Evolutionary conservation across 37 sponge, comb jelly and placozoan genomes (phyloP), one percentile per base, ranked within the genome.

Genomic region (Dysidea cf. avara): DNA sequence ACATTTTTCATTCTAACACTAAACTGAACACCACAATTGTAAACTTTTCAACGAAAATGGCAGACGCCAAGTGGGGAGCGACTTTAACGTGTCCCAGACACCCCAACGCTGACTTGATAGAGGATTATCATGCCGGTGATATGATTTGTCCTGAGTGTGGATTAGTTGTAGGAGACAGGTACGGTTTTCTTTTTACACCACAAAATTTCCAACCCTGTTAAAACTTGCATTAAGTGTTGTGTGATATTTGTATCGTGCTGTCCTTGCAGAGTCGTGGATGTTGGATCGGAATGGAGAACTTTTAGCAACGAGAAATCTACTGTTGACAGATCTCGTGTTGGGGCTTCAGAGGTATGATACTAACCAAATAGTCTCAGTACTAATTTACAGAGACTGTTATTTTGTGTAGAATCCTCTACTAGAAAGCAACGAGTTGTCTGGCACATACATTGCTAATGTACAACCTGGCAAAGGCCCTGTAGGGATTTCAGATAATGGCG

Each of bases 231-330:
- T n/a, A n/a, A n/a, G n/a, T n/a, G n/a, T 50, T 50, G 13, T 17
- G 13, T 17, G 13, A 50, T 50, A 18, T 13, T 17, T n/a, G n/a
- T n/a, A n/a, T n/a, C n/a, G n/a, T n/a, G n/a, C n/a, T n/a, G n/a
- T n/a, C n/a, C 2, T 57, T 50, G 7, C 47, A 94, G 99, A 51
- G 94, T 97, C 29, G 86, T 97, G 17, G 94, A 97, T 80, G 99
- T 97, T 48, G 95, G 94, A 9, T 94, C 99, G 55, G 99, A 97
- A 66, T 97, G 99, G 99, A 84, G 99, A 47, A 97, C 95, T 35
- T 97, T 97, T 72, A 86, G 89, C 39, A 91, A 91, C 64, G 99
- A 97, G n/a, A 87, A 74, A 40, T 75, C 83, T 1, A 53, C 79
- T 22, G 59, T 64, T 13, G 94, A 97, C 71, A 70, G 90, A 29